These are phyloP conservation scores for Euwallacea similis DNA, from an alignment of 1,140 invertebrate species.

Conservation along the genomic window DNA sequence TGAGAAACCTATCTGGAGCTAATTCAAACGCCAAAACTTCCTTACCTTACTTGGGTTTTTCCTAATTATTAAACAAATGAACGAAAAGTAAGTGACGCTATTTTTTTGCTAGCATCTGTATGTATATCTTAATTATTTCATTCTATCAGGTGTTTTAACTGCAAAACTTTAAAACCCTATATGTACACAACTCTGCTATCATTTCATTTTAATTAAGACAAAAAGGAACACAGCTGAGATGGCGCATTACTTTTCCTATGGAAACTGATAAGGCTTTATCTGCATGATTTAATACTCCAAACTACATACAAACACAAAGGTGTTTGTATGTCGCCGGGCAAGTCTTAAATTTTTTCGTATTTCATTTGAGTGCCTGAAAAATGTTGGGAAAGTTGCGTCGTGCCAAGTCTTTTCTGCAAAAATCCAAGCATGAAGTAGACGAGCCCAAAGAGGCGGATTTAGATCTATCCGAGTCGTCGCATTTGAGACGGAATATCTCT, in stretches of 20 bases:
- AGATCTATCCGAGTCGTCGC: conserved; percentile 30
- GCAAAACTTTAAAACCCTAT: too few species aligned
- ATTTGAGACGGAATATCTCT: conserved; percentile 27
- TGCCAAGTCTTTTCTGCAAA: conserved; percentile 35
- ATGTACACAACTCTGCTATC: neutral
- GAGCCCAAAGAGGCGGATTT: neutral
- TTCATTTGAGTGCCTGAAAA: neutral
- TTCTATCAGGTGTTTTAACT: too few species aligned
- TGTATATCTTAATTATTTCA: too few species aligned
- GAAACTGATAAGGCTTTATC: conserved; percentile 27
- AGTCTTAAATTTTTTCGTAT: neutral
- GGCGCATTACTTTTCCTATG: neutral
- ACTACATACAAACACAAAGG: conserved; percentile 27
- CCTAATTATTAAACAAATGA: too few species aligned
- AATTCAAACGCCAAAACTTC: too few species aligned
- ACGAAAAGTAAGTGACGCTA: too few species aligned
- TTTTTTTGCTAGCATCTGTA: too few species aligned
- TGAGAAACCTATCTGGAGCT: too few species aligned
- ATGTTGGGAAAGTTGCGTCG: conserved; percentile 52
- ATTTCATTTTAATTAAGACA: conserved; percentile 2
- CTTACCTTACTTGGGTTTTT: too few species aligned
- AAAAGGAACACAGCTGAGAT: conserved; percentile 6
- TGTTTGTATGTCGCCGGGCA: neutral
- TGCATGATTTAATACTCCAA: conserved; percentile 15
- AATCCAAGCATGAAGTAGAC: conserved; percentile 19